Evolutionary conservation across 2,888 invertebrate species (phyloP), one percentile per base, ranked within the genome.

Genomic region (Ennomos erosarius): DNA sequence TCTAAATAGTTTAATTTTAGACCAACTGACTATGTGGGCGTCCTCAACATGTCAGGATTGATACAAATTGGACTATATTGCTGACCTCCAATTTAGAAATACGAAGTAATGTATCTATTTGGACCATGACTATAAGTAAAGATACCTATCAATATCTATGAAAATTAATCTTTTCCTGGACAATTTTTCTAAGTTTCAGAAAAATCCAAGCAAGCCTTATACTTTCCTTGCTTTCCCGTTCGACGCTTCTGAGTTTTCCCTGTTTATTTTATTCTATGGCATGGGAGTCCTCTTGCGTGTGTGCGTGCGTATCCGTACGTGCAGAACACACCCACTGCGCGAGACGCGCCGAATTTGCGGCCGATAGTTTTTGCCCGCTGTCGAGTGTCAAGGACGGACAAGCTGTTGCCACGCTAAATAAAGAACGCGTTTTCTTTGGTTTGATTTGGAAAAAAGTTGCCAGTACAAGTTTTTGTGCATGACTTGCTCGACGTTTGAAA

Each of bases 311-410:
- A 55, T 67, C 64, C 55, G 73, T 63, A 71, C 16, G 16, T 16
- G 3, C 64, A 67, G 71, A 84, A 85, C 90, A 90, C 89, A 90
- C 89, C 88, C 89, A 90, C 85, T 78, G 77, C 65, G 34, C 60
- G 58, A 71, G 81, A 73, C 80, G 82, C 84, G 79, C 88, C 85
- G 84, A 88, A 87, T 86, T 84, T 85, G 78, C 80, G 82, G 38
- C 34, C 43, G 36, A 81, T 52, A 84, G 84, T 88, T 90, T 90
- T 88, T 90, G 90, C 78, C 84, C 88, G 88, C 84, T 74, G 79
- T 68, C 78, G 82, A 88, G 90, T 90, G 90, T 90, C 91, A 91
- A 90, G 91, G 90, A 85, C 90, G 82, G 75, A 73, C 73, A 75
- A 59, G 61, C 82, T 86, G 87, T 88, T 88, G 78, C 79, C 75